Evolutionary conservation across 2,888 invertebrate genomes (phyloP), one percentile per base, ranked within the genome.

Genomic region (Resseliella maxima): DNA sequence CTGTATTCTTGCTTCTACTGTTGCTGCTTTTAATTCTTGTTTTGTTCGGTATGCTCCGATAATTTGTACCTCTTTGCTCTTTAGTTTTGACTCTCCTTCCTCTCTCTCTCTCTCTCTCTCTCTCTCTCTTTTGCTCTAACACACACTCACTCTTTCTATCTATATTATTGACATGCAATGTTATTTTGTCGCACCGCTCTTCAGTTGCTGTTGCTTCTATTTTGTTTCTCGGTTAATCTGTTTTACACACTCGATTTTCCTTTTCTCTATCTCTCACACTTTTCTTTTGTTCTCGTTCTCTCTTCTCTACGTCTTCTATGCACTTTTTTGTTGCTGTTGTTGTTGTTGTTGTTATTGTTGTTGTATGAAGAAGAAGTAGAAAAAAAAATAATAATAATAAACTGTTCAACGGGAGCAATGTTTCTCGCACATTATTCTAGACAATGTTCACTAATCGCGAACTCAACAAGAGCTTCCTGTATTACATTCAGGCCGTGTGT

Each of bases 381-480:
- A n/a, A n/a, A n/a, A n/a, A n/a, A n/a, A n/a, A n/a, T n/a, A n/a
- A n/a, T n/a, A n/a, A n/a, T n/a, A n/a, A n/a, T n/a, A n/a, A n/a
- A n/a, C 15, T 72, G 27, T 72, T 72, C 72, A 72, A 72, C 72
- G 72, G 72, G 72, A 72, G 72, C 35, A 72, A 72, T 72, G 72
- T 72, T 31, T 72, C 35, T 72, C 72, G 72, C 72, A 31, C 72
- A 72, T 72, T 72, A 72, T 72, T 72, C 72, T 72, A 72, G 72
- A 72, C 72, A 72, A 8, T 31, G 31, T 72, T 72, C 72, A 72
- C 72, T 72, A 31, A 72, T 72, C 72, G 31, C 35, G 72, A 35
- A 12, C 72, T 72, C 72, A 72, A 72, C 27, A 72, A 72, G 72
- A 72, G 72, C 72, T 72, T 72, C 72, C 72, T 72, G 72, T 72